Evolutionary conservation across 2,888 invertebrate species (phyloP), one percentile per base, ranked within the genome.

Genomic region (Torymus auratus): DNA sequence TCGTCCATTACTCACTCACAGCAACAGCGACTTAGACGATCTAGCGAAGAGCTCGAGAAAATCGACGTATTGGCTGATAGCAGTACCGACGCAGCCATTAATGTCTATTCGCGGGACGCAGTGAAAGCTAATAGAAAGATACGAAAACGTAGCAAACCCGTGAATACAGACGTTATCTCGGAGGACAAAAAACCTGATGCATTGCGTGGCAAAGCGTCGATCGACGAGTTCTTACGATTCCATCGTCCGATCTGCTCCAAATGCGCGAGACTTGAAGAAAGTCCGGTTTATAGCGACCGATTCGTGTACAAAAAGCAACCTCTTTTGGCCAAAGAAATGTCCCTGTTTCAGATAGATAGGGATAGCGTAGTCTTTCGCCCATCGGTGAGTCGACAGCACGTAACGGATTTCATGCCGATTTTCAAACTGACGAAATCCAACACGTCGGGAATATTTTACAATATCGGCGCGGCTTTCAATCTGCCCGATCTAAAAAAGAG

Each of bases 251-350:
- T 89, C 60, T 88, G 88, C 78, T 82, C 79, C n/a, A 77, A 85
- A 53, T 89, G 88, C 58, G 85, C 85, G 4, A 84, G 78, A 81
- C 50, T 20, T 1, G 41, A 67, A 2, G 77, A 80, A 2, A 89
- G 87, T 79, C 89, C 89, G 1, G 86, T 91, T 62, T 90, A 89
- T 70, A 89, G 87, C 56, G 90, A 91, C 82, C 86, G 86, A 17
- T 83, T 90, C 41, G 83, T 90, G 58, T 88, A 88, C 74, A 77
- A 80, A 0, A 88, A 86, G 12, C 80, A 85, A 56, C 79, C 85
- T 0, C 83, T 90, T 3, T 64, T 80, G 14, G 87, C 88, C 2
- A 84, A 81, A 72, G 88, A 89, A 83, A 85, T 87, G 28, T 62
- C 80, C 17, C 79, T 89, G 28, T 78, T 50, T 55, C 69, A 55